phyloP scores from a whole-genome alignment of 1,140 invertebrate species.

The Eulimnadia texana region DNA sequence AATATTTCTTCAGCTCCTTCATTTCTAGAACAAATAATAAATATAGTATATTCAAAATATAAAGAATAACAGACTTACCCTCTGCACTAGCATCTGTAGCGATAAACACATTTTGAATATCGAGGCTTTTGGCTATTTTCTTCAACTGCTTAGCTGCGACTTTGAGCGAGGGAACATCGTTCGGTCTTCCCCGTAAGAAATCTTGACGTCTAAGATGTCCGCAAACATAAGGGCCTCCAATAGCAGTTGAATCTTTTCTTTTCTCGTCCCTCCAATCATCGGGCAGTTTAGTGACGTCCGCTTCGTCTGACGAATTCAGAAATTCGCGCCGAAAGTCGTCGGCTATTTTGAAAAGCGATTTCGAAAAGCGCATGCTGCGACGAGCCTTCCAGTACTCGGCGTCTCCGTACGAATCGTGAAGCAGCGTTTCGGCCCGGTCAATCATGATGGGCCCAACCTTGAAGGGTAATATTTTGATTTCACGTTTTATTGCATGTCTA shows the following conservation, averaged over 20 bases:
- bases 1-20: slow-evolving; percentile 30
- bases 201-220: slow-evolving; percentile 73
- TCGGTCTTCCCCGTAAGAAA: slow-evolving; percentile 50
- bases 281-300: slow-evolving; percentile 41
- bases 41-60: background rate
- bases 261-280: slow-evolving; percentile 47
- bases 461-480: slow-evolving; percentile 4
- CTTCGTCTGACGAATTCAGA: slow-evolving; percentile 50
- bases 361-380: slow-evolving; percentile 79
- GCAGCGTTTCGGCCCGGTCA: slow-evolving; percentile 69
- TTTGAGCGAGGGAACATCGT: slow-evolving; percentile 53
- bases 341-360: slow-evolving; percentile 49
- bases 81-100: slow-evolving; percentile 56
- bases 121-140: slow-evolving; percentile 38
- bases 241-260: slow-evolving; percentile 31
- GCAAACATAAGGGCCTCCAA: slow-evolving; percentile 60
- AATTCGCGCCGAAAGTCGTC: slow-evolving; percentile 47
- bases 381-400: slow-evolving; percentile 68
- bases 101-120: slow-evolving; percentile 54
- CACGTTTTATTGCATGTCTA: background rate
- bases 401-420: slow-evolving; percentile 76
- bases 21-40: slow-evolving; percentile 34
- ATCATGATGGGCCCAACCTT: slow-evolving; percentile 44
- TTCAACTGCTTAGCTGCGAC: slow-evolving; percentile 54
- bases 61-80: slow-evolving; percentile 25